Percentiles rank a stretch among this genome's conserved stretches.
Conservation (phyloP, 2,888 invertebrate species). For the Caradrina kadenii region DNA sequence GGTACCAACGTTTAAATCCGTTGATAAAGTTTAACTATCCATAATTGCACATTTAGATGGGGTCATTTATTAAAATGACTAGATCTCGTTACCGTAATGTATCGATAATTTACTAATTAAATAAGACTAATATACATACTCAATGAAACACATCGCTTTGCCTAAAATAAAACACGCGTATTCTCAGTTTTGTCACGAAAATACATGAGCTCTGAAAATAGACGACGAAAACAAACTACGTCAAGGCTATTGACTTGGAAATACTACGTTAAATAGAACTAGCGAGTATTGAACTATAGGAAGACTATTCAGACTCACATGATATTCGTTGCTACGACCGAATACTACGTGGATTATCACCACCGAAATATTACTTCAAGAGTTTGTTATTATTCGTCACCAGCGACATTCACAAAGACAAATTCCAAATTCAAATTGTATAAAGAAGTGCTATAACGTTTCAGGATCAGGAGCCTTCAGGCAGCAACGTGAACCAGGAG, state of each 20-base stretch:
- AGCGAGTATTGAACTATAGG: constrained; percentile 4
- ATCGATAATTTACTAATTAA: no score
- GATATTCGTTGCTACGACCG: not conserved
- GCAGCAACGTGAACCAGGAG: constrained; percentile 82
- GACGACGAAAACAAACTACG: constrained; percentile 33
- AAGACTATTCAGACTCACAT: not conserved
- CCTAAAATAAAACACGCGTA: constrained; percentile 25
- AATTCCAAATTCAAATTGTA: constrained; percentile 28
- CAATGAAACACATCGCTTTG: not conserved
- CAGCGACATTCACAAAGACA: not conserved
- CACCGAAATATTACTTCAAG: no score
- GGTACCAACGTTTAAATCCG: no score
- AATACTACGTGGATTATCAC: not conserved
- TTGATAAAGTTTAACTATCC: not conserved
- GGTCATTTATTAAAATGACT: not conserved
- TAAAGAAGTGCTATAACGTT: constrained; percentile 62
- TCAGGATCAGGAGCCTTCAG: constrained; percentile 84
- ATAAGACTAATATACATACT: not conserved
- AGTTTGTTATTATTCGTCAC: not conserved
- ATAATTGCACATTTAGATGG: not conserved
- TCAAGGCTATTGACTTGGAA: constrained; percentile 46
- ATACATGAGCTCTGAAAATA: constrained; percentile 34
- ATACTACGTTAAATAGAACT: constrained; percentile 22
- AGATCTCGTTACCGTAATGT: not conserved
- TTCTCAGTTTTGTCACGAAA: constrained; percentile 42